Evolutionary conservation across 1,140 invertebrate genomes (phyloP).

Genomic region (Nixonia krombeini): DNA sequence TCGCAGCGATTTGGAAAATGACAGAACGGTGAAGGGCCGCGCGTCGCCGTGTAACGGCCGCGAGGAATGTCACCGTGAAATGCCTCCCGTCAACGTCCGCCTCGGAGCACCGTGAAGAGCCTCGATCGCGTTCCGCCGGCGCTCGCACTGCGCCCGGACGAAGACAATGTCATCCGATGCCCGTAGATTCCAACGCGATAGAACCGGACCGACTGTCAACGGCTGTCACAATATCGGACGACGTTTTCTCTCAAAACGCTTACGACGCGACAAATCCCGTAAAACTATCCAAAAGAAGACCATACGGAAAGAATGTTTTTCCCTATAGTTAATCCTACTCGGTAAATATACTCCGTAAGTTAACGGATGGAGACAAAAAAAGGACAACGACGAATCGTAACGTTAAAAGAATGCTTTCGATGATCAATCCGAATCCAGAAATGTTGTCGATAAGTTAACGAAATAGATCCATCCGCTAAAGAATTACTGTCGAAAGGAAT

Average conservation of each 20-base stretch:
- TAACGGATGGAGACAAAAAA: no score
- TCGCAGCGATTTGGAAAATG: constrained; percentile 43
- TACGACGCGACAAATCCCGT: background rate
- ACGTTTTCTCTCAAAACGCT: background rate
- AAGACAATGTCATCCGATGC: constrained; percentile 31
- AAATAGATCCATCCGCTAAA: no score
- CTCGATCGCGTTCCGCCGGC: constrained; percentile 32
- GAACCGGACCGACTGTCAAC: background rate
- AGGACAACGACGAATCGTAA: no score
- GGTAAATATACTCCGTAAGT: no score
- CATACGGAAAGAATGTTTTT: no score
- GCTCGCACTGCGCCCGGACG: constrained; percentile 33
- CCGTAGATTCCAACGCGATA: background rate
- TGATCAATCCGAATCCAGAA: no score
- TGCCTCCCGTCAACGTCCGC: constrained; percentile 43
- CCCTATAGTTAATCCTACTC: no score
- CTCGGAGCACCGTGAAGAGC: constrained; percentile 30
- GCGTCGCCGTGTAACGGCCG: constrained; percentile 32
- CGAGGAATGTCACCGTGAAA: constrained; percentile 54
- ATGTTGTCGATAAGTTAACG: no score
- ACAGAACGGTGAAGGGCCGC: constrained; percentile 41
- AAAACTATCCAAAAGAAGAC: background rate
- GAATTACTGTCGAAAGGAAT: no score
- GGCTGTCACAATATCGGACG: background rate
- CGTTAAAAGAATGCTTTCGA: no score